phyloP scores from a whole-genome alignment of 92 coral and sea anemone species.

The Actinernus sp. region DNA sequence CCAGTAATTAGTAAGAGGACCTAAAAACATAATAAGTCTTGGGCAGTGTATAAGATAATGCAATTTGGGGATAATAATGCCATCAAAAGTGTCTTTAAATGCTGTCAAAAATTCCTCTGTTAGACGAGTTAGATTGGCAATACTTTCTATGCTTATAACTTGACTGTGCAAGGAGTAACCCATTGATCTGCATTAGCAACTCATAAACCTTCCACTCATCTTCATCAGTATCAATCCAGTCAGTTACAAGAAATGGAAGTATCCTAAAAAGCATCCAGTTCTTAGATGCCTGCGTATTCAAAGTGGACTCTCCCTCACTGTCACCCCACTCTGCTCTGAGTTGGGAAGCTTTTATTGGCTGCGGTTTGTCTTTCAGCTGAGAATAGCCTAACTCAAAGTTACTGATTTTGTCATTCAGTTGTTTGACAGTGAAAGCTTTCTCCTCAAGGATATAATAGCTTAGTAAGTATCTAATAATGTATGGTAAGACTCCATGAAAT shows the following conservation, averaged over 20 bases:
- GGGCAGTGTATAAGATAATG: too few relatives aligned
- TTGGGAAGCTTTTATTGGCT: background rate
- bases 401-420: conserved; percentile 16
- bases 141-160: conserved; percentile 23
- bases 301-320: conserved; percentile 7
- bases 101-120: conserved; percentile 13
- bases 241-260: conserved; percentile 27
- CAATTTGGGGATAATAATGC: too few relatives aligned
- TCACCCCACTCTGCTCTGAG: conserved; percentile 34
- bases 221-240: conserved; percentile 26
- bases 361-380: conserved; percentile 26
- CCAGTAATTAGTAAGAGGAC: too few relatives aligned
- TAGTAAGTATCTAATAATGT: conserved; percentile 19
- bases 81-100: conserved; percentile 19
- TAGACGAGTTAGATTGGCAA: conserved; percentile 27
- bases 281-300: conserved; percentile 31
- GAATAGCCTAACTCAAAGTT: conserved; percentile 30
- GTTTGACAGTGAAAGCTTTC: conserved; percentile 32
- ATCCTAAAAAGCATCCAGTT: conserved; percentile 30
- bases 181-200: conserved; percentile 18
- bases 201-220: conserved; percentile 29
- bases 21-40: too few relatives aligned
- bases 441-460: conserved; percentile 14
- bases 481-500: conserved; percentile 58
- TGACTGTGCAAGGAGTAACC: conserved; percentile 40